A percentile compares a stretch with the other conserved stretches of the same genome.
Evolutionary conservation across 2,797 vertebrate genomes (phyloP).

Genomic region (Phalanger gymnotis): DNA sequence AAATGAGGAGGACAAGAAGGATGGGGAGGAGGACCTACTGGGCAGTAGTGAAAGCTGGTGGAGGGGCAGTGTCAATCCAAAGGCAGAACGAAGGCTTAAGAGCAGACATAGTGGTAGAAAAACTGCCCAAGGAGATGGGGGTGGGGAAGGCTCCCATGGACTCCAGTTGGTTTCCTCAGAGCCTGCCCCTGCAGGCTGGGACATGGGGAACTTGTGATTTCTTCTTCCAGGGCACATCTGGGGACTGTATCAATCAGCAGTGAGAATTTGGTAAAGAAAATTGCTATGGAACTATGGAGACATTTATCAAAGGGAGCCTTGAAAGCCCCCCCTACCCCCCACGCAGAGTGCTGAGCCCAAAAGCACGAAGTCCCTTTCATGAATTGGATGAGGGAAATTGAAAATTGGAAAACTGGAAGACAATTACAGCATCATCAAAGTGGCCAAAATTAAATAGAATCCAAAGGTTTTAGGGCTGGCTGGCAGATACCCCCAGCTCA

Average conservation of each 20-base stretch:
- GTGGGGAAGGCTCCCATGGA: not conserved
- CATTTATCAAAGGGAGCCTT: constrained; percentile 77
- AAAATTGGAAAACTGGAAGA: constrained; percentile 78
- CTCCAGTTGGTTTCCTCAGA: not conserved
- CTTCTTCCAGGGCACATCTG: constrained; percentile 71
- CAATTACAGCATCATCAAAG: constrained; percentile 78
- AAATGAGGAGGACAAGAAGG: not conserved
- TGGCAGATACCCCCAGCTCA: constrained; percentile 72
- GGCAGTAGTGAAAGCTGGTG: not conserved
- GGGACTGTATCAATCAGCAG: constrained; percentile 69
- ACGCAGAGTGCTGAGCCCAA: not conserved
- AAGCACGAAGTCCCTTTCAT: not conserved
- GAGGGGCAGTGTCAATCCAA: not conserved
- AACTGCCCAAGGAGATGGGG: not conserved
- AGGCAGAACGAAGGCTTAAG: not conserved
- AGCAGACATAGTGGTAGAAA: not conserved
- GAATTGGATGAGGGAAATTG: constrained; percentile 58
- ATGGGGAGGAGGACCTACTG: not conserved
- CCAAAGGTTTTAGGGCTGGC: constrained; percentile 71
- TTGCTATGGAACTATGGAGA: constrained; percentile 80
- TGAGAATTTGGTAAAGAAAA: constrained; percentile 77
- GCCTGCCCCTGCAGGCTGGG: constrained; percentile 32
- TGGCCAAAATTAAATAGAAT: constrained; percentile 79
- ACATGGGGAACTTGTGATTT: constrained; percentile 48
- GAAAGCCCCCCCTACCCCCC: constrained; percentile 71